Evolutionary conservation across 2,113 vertebrate species (phyloP), one percentile per base, ranked within the genome.

Genomic region (western clawed frog (Xenopus tropicalis)): DNA sequence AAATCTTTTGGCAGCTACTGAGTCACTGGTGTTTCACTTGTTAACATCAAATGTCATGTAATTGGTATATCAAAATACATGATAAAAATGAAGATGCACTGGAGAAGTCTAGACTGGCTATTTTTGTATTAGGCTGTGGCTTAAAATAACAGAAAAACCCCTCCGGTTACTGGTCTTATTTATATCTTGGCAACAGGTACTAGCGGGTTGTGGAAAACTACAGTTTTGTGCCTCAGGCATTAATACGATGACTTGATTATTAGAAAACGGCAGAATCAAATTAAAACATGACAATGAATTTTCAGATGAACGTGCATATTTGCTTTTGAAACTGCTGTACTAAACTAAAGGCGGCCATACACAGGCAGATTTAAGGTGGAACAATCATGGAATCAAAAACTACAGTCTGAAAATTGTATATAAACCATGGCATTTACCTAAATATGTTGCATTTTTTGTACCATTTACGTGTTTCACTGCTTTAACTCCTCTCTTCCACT

Each of bases 41-140:
- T 24, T 59, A 59, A 59, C 57, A 22, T 59, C 12, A 23, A 20
- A 59, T 59, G 57, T 59, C 57, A 23, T 21, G 21, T 59, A 59
- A 59, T 23, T 22, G 57, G 20, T 59, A 14, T 59, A 59, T 59
- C 20, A 59, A 59, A 59, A 24, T 59, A 59, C 57, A 59, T 11
- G 21, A 59, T n/a, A 24, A 59, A 59, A 22, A 59, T 59, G 57
- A 23, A 24, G 22, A 24, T 22, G 16, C 3, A 23, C 21, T 22
- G 12, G 20, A 59, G 54, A 57, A 21, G 57, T 59, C 57, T 59
- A 59, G 57, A 59, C 57, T 59, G 12, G 21, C 57, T 59, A 23
- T 59, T 59, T 59, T 21, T 59, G 57, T 24, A 59, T 23, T 10
- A 11, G 57, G 57, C 57, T 59, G 20, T 22, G 20, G 20, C 57